A percentile compares a stretch with the other conserved stretches of the same genome.
Evolutionary conservation across 53 echinoderm and acorn worm species (phyloP).

Genomic region (Apostichopus leukothele): DNA sequence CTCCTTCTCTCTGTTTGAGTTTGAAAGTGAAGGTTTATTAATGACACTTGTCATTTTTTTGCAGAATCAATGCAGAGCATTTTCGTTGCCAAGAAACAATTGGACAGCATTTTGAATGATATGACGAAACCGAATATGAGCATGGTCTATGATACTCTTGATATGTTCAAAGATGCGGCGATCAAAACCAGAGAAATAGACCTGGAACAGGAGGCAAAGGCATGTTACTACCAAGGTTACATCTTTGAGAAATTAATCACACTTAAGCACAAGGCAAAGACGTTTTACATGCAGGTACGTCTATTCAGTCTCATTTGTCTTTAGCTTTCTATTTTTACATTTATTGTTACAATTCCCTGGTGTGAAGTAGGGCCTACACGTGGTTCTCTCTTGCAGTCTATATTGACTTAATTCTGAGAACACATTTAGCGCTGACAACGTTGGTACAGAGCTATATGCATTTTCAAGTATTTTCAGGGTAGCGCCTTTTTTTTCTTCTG

Average conservation of each 20-base stretch:
- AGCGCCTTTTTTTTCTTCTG: too few relatives aligned
- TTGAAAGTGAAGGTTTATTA: too few relatives aligned
- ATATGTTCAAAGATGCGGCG: background rate
- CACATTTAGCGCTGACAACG: too few relatives aligned
- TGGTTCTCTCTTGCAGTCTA: too few relatives aligned
- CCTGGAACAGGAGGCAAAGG: conserved; percentile 12
- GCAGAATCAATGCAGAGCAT: conserved; percentile 12
- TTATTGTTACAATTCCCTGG: too few relatives aligned
- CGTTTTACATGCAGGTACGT: background rate
- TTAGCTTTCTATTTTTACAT: too few relatives aligned
- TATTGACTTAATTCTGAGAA: too few relatives aligned
- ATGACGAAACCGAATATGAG: background rate
- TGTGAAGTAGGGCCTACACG: too few relatives aligned
- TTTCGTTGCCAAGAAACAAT: background rate
- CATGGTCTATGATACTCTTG: conserved; percentile 15
- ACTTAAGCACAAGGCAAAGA: background rate
- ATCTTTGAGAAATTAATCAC: conserved; percentile 1
- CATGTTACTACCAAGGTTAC: conserved; percentile 24
- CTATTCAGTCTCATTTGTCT: background rate
- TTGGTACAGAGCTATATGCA: too few relatives aligned
- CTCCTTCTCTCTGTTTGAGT: too few relatives aligned
- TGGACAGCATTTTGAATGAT: background rate
- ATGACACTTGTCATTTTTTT: background rate
- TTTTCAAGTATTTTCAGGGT: too few relatives aligned
- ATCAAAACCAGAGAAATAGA: background rate